These are phyloP conservation scores for Deilephila porcellus DNA, from an alignment of 2,888 invertebrate species.

Conservation along the genomic window DNA sequence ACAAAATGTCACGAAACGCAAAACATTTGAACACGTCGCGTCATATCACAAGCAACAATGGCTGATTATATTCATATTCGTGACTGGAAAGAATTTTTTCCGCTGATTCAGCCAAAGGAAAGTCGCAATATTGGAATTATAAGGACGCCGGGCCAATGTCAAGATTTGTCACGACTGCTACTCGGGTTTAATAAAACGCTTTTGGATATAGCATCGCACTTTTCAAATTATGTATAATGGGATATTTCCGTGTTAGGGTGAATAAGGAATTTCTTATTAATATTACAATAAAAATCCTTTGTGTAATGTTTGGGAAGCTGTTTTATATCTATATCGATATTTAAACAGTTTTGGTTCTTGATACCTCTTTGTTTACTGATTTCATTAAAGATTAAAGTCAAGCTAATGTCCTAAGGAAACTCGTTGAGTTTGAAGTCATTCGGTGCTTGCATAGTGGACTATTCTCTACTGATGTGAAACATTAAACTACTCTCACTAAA, in stretches of 20 bases:
- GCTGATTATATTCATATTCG: constrained; percentile 24
- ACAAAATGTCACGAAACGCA: not conserved
- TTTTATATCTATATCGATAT: too few relatives aligned
- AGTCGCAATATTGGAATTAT: constrained; percentile 45
- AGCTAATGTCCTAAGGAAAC: too few relatives aligned
- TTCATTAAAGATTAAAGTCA: too few relatives aligned
- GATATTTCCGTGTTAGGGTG: not conserved
- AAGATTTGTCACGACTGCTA: not conserved
- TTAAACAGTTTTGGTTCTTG: too few relatives aligned
- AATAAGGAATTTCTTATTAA: not conserved
- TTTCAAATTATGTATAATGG: not conserved
- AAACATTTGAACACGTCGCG: not conserved
- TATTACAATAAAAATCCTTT: not conserved
- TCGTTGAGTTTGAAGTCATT: too few relatives aligned
- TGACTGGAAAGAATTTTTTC: constrained; percentile 23
- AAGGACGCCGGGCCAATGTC: constrained; percentile 37
- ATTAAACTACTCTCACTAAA: too few relatives aligned
- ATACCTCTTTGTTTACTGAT: too few relatives aligned
- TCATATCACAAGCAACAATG: not conserved
- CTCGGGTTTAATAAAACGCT: constrained; percentile 24
- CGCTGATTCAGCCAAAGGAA: constrained; percentile 20
- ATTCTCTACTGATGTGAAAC: too few relatives aligned
- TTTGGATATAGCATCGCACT: constrained; percentile 4
- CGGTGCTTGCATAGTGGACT: too few relatives aligned
- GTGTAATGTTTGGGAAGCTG: too few relatives aligned